Conservation (phyloP, 2,113 vertebrate genomes). For the Condylura cristata region DNA sequence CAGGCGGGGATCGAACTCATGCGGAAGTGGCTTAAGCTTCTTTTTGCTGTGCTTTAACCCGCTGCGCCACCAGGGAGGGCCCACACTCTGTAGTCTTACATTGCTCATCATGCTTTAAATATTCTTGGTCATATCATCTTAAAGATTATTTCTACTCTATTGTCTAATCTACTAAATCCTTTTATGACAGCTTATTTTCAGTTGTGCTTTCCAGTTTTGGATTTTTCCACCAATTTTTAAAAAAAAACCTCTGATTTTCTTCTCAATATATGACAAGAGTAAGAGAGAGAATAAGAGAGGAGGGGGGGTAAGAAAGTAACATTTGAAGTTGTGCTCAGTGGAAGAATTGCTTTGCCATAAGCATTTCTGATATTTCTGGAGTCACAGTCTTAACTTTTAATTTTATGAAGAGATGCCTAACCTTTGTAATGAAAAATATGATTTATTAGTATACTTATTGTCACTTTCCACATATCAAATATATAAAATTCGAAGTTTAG, state of each 20-base stretch:
- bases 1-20: too few relatives aligned
- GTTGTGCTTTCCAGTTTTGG: neutral
- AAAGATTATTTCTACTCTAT: neutral
- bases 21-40: too few relatives aligned
- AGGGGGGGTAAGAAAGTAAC: neutral
- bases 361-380: neutral
- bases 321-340: neutral
- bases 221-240: neutral
- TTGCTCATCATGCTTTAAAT: neutral
- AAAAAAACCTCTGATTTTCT: neutral
- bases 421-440: neutral
- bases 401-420: neutral
- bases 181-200: neutral
- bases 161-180: neutral
- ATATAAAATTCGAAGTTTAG: neutral
- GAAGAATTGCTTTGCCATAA: neutral
- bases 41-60: too few relatives aligned
- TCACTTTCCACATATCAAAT: neutral
- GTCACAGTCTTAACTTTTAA: neutral
- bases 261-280: neutral
- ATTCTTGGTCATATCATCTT: neutral
- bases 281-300: neutral
- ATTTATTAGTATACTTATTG: neutral
- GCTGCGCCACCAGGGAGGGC: too few relatives aligned
- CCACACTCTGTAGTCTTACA: neutral